Evolutionary conservation across 1,140 invertebrate species (phyloP).

Genomic region (Ganaspis sp.): DNA sequence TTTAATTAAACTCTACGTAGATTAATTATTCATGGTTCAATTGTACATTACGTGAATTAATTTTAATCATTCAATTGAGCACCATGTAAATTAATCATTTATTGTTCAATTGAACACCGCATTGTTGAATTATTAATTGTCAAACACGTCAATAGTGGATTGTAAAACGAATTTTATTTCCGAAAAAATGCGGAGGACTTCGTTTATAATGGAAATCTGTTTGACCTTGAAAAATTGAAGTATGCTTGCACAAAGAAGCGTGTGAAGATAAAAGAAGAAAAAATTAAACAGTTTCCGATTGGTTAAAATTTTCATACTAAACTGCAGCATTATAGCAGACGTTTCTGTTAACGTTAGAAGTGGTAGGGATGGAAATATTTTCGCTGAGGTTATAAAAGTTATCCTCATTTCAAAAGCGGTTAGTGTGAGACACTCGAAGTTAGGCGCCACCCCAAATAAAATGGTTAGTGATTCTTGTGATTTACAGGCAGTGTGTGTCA

Average conservation of each 20-base stretch:
- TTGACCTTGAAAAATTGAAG: too few relatives aligned
- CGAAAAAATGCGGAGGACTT: too few relatives aligned
- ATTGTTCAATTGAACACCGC: too few relatives aligned
- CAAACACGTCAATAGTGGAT: too few relatives aligned
- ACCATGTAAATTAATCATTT: too few relatives aligned
- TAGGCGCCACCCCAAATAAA: conserved; percentile 39
- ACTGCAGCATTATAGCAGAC: conserved; percentile 59
- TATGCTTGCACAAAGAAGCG: background rate
- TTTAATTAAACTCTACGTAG: too few relatives aligned
- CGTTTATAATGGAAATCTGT: too few relatives aligned
- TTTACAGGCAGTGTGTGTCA: background rate
- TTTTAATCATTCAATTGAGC: too few relatives aligned
- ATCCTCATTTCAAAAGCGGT: conserved; percentile 52
- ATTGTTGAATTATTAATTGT: too few relatives aligned
- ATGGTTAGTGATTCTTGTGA: conserved; percentile 47
- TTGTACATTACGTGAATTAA: too few relatives aligned
- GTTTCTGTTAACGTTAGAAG: background rate
- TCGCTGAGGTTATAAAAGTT: conserved; percentile 68
- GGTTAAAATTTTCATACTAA: conserved; percentile 52
- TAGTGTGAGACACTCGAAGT: conserved; percentile 59
- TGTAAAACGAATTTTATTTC: too few relatives aligned
- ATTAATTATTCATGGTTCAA: too few relatives aligned
- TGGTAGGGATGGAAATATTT: conserved; percentile 48
- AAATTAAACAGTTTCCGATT: conserved; percentile 43
- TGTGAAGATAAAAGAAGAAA: background rate